Conservation (phyloP, 2,113 vertebrate species). For the Panthera leo region DNA sequence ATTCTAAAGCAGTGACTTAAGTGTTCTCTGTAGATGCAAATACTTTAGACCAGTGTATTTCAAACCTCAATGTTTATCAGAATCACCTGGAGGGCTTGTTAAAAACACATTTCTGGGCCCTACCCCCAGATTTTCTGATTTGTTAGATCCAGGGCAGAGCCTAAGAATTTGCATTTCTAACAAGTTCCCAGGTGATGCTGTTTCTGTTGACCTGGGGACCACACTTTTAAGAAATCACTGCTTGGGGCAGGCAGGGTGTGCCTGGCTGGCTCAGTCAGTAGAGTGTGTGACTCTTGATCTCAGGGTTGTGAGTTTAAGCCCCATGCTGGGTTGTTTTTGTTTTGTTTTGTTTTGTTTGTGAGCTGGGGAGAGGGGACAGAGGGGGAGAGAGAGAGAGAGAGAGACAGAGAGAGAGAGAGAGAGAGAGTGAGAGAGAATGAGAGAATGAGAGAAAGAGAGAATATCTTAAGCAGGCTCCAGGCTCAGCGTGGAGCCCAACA, state of each 20-base stretch:
- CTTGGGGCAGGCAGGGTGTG: neutral
- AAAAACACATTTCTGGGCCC: constrained; percentile 7
- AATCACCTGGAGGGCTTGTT: constrained; percentile 5
- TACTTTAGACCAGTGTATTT: neutral
- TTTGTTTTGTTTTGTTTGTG: no score
- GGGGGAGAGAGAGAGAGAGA: no score
- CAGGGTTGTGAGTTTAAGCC: no score
- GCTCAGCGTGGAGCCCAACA: no score
- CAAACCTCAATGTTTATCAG: neutral
- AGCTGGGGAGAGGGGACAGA: no score
- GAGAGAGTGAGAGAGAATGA: no score
- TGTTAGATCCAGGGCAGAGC: neutral
- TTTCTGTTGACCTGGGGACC: neutral
- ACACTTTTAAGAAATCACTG: constrained; percentile 20
- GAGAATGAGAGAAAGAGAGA: no score
- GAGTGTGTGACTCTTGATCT: no score
- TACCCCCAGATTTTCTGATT: constrained; percentile 6
- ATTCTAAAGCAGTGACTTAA: constrained; percentile 75
- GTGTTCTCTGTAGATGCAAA: neutral
- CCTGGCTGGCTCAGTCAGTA: no score
- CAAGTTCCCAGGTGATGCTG: neutral
- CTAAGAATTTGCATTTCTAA: neutral
- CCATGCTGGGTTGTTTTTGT: no score
- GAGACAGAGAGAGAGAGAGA: no score
- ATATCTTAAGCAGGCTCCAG: no score